Evolutionary conservation across 2,888 invertebrate genomes (phyloP), one percentile per base, ranked within the genome.

Genomic region (Sesamia inferens): DNA sequence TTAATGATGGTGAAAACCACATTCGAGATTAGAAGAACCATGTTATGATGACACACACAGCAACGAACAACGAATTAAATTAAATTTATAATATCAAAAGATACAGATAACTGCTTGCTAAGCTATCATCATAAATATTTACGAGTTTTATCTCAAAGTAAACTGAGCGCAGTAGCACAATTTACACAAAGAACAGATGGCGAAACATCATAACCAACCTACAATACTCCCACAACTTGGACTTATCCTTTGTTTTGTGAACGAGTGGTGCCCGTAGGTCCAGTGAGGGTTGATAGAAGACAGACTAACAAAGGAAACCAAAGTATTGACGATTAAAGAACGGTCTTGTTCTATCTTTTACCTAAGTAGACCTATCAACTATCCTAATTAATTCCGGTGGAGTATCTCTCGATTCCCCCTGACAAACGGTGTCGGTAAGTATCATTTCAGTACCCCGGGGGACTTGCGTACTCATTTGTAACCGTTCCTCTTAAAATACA

Each of bases 221-320:
- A 0, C 5, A 55, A 55, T 13, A 31, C 19, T 72, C 57, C 47
- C 47, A 48, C 39, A 0, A 5, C 48, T n/a, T n/a, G n/a, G n/a
- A n/a, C n/a, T n/a, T 2, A 6, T 2, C 6, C 48, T 19, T 5
- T 7, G 16, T 16, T 8, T 42, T 6, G 24, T 22, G 13, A 72
- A 14, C 14, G 22, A 31, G 7, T 0, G 22, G 14, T 11, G 22
- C 1, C 42, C 22, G 31, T 1, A 6, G 31, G 19, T 13, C 39
- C 67, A n/a, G 16, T n/a, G 57, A 14, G 39, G 16, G 13, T 77
- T 68, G 16, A 5, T 24, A 16, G 14, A 48, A 31, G 48, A 39
- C 24, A 42, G 16, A 48, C 19, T 31, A 57, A 42, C 78, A 74
- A 77, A 78, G 31, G 39, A 57, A 77, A 31, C 51, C 48, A 8